A percentile compares a stretch with the other conserved stretches of the same genome.
Evolutionary conservation across 2,113 vertebrate species (phyloP).

Genomic region (Callaeas wilsoni): DNA sequence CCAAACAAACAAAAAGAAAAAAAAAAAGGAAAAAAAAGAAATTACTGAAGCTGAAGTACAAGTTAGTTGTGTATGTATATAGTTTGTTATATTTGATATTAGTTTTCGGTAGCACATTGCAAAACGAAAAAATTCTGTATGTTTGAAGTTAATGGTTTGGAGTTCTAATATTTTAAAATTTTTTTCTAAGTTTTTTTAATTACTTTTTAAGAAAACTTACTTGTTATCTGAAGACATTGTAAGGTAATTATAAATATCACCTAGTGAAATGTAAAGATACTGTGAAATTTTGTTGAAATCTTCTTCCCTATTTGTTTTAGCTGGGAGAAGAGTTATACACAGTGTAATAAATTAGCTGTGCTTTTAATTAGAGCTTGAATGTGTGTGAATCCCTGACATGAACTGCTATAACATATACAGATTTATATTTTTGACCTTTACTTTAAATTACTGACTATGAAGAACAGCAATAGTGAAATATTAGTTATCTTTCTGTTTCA

Average conservation of each 20-base stretch:
- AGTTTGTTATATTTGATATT: neutral
- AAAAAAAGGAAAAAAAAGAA: neutral
- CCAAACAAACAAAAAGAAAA: no score
- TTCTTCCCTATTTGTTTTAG: neutral
- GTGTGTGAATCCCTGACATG: neutral
- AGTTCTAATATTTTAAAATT: no score
- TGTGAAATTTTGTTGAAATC: neutral
- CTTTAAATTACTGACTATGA: neutral
- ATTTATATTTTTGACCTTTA: slow-evolving; percentile 45
- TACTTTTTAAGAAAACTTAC: neutral
- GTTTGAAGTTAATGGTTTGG: neutral
- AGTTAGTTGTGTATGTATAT: neutral
- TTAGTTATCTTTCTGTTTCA: slow-evolving; percentile 7
- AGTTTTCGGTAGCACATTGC: rapidly evolving
- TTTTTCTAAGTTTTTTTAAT: rapidly evolving
- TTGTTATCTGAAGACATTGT: neutral
- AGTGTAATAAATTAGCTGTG: neutral
- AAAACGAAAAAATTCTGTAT: neutral
- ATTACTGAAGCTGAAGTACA: neutral
- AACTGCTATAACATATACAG: neutral
- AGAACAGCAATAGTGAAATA: neutral
- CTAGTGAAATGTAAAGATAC: neutral
- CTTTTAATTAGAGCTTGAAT: slow-evolving; percentile 15
- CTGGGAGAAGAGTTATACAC: neutral
- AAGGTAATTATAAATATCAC: neutral